Evolutionary conservation across 2,797 vertebrate genomes (phyloP), one percentile per base, ranked within the genome.

Genomic region (Sebastiscus albofasciatus): DNA sequence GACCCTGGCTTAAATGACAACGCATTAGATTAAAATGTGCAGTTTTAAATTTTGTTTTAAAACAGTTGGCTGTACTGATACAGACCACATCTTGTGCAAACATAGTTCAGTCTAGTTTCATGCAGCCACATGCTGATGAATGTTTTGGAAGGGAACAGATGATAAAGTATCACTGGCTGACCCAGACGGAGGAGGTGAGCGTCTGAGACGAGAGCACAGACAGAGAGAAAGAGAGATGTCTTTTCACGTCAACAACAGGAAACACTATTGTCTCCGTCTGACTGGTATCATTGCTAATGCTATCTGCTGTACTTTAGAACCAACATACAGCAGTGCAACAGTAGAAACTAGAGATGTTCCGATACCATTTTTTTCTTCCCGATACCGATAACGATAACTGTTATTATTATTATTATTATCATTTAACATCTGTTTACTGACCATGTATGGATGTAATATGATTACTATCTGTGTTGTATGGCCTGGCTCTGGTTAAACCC

Each of bases 101-200:
- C 9, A 18, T 6, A 22, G 39, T 66, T 79, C 54, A 7, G 27
- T 72, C 76, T 58, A 34, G 29, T 77, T 65, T 70, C 13, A 33
- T 55, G 49, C 13, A 9, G 49, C 46, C 33, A 27, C 52, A 39
- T 26, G 2, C 24, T 80, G 75, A 75, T 67, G 24, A 66, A 87
- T 71, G 65, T 42, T 87, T 67, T 74, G 61, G 61, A 70, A 67
- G 42, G 42, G 60, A 82, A 26, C 46, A 74, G 81, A 84, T 85
- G 79, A 90, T 74, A 65, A 80, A 75, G 72, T 70, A 59, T 82
- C 56, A 74, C 68, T 49, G 46, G 64, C 46, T 80, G 83, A 84
- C 62, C 84, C 77, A 81, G 75, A 83, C 85, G 67, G 84, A 82
- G 59, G 62, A 81, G 80, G 65, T 69, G 75, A 88, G 77, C 1